Percentiles rank a stretch among this genome's conserved stretches.
phyloP scores from a whole-genome alignment of 2,113 vertebrate genomes.

The Periophthalmus modestus region DNA sequence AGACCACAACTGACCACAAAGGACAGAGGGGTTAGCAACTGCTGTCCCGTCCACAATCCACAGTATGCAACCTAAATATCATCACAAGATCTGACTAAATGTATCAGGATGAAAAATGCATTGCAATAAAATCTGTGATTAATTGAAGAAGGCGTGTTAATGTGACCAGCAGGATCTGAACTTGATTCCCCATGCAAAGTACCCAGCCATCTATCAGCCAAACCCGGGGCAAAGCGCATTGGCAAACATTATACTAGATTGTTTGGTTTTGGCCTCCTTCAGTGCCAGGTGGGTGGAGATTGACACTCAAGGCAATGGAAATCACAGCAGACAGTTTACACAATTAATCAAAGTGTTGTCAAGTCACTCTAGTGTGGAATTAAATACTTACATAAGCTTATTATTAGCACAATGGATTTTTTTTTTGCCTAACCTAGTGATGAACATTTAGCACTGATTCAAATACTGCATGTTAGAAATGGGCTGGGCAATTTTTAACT shows the following conservation, averaged over 20 bases:
- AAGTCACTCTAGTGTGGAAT: conserved; percentile 26
- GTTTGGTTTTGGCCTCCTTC: conserved; percentile 54
- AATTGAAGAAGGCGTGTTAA: conserved; percentile 53
- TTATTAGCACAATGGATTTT: not conserved
- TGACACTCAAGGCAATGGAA: conserved; percentile 28
- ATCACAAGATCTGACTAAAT: conserved; percentile 37
- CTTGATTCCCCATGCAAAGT: conserved; percentile 50
- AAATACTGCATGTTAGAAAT: not conserved
- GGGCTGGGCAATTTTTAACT: too few relatives aligned
- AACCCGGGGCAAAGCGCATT: conserved; percentile 53
- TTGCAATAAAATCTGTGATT: conserved; percentile 15
- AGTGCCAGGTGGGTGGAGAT: conserved; percentile 49
- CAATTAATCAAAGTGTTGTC: conserved; percentile 29
- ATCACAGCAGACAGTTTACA: conserved; percentile 47
- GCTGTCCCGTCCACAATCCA: conserved; percentile 9
- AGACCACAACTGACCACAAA: conserved; percentile 32
- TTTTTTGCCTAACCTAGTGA: not conserved
- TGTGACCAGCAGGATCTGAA: conserved; percentile 51
- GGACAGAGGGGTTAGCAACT: not conserved
- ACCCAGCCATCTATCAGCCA: conserved; percentile 45
- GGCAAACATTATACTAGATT: conserved; percentile 59
- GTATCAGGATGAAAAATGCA: conserved; percentile 56
- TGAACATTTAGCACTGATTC: not conserved
- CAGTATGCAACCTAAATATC: not conserved
- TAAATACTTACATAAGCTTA: conserved; percentile 10